These are phyloP conservation scores for Callopanchax toddi DNA, from an alignment of 2,113 vertebrate species.

Conservation along the genomic window DNA sequence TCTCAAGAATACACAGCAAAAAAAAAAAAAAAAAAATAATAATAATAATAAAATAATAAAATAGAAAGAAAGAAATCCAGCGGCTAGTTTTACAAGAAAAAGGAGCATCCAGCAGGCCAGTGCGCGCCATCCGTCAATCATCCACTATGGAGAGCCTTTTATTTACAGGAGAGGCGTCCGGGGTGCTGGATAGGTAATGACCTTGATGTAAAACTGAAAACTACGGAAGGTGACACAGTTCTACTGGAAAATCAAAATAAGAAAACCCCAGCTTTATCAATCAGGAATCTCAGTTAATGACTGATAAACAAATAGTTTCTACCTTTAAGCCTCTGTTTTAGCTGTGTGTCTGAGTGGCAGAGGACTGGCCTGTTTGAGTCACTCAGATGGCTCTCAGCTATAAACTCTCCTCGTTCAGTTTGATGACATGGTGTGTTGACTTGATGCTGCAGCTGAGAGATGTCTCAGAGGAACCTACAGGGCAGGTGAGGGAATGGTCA, in stretches of 20 bases:
- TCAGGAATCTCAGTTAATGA: conserved; percentile 2
- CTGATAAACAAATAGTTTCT: conserved; percentile 24
- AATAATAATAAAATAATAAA: too few species aligned
- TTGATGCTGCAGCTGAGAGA: conserved; percentile 38
- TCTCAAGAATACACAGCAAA: conserved; percentile 29
- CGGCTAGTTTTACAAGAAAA: conserved; percentile 26
- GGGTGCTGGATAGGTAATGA: conserved; percentile 46
- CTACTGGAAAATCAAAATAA: not conserved
- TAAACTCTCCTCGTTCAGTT: conserved; percentile 11
- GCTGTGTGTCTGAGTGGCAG: conserved; percentile 35
- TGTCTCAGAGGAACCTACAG: conserved; percentile 32
- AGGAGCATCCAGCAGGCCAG: conserved; percentile 51
- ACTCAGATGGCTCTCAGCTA: conserved; percentile 38
- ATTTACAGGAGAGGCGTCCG: conserved; percentile 41
- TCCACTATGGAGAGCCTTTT: conserved; percentile 50
- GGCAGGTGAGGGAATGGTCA: conserved; percentile 38
- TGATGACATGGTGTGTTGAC: conserved; percentile 46
- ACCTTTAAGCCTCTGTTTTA: conserved; percentile 20
- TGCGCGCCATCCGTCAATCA: conserved; percentile 63
- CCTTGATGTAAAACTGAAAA: conserved; percentile 66
- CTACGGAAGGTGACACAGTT: conserved; percentile 52
- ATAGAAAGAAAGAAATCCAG: too few species aligned
- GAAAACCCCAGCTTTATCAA: too few species aligned
- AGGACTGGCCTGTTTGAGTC: conserved; percentile 30
- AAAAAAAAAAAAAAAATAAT: conserved; percentile 5